Conservation (phyloP, 30 jellyfish, hydroid and myxozoan genomes). For the Sanderia malayensis region DNA sequence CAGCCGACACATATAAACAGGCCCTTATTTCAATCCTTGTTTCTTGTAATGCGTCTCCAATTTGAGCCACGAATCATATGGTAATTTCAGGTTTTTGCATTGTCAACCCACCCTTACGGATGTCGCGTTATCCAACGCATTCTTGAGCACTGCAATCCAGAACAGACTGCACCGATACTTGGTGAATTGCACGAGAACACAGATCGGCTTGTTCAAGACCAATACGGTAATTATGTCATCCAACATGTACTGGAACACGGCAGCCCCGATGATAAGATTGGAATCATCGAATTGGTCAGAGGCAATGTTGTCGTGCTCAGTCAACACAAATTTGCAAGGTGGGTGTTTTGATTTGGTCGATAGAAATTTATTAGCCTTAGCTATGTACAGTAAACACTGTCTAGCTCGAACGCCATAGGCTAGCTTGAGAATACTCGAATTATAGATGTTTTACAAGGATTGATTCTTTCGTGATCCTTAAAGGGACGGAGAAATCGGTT, state of each 20-base stretch:
- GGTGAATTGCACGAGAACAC: conserved; percentile 95
- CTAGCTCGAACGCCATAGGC: too few species aligned
- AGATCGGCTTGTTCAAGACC: conserved; percentile 96
- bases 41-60: too few species aligned
- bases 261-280: conserved; percentile 84
- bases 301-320: conserved; percentile 93
- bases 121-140: conserved; percentile 99
- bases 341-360: background rate
- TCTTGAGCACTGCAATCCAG: conserved; percentile 95
- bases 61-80: too few species aligned
- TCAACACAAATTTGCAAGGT: conserved; percentile 99
- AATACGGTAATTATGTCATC: conserved; percentile 97
- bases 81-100: conserved; percentile 84
- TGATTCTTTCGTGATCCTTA: too few species aligned
- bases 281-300: conserved; percentile 78
- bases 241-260: conserved; percentile 99
- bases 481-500: too few species aligned
- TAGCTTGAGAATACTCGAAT: too few species aligned
- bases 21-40: too few species aligned
- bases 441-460: too few species aligned
- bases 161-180: conserved; percentile 85
- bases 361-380: too few species aligned
- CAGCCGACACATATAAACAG: too few species aligned
- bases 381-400: too few species aligned
- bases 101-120: conserved; percentile 99